A percentile compares a stretch with the other conserved stretches of the same genome.
Conservation (phyloP, 2,888 invertebrate genomes). For the Theodoxus fluviatilis region DNA sequence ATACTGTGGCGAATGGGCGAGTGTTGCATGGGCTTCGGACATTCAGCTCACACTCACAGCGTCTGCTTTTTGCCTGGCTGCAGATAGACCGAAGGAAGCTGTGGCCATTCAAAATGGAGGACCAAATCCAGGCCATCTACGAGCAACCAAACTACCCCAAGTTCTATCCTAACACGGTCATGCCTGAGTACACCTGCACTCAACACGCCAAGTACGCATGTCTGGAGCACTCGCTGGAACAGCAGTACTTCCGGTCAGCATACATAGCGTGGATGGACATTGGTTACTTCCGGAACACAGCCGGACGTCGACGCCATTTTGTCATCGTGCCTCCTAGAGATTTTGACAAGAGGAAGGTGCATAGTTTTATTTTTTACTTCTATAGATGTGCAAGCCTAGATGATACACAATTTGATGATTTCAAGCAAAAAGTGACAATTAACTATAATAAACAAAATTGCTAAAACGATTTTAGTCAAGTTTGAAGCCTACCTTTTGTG, state of each 20-base stretch:
- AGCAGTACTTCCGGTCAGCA: slow-evolving; percentile 33
- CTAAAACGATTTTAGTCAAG: too few relatives aligned
- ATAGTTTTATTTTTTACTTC: too few relatives aligned
- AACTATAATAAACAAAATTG: too few relatives aligned
- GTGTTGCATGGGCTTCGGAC: too few relatives aligned
- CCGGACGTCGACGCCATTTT: slow-evolving; percentile 30
- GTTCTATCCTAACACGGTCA: slow-evolving; percentile 43
- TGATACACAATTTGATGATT: too few relatives aligned
- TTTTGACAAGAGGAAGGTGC: slow-evolving; percentile 29
- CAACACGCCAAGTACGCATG: slow-evolving; percentile 45
- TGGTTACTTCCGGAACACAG: slow-evolving; percentile 41
- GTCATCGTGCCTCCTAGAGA: slow-evolving; percentile 27
- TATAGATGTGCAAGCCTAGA: too few relatives aligned
- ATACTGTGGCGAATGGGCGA: too few relatives aligned
- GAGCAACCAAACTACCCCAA: slow-evolving; percentile 38
- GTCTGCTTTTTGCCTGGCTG: too few relatives aligned
- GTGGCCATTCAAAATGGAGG: slow-evolving; percentile 38
- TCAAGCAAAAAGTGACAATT: too few relatives aligned
- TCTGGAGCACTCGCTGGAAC: slow-evolving; percentile 31
- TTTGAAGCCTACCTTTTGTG: too few relatives aligned
- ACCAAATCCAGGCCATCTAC: slow-evolving; percentile 35
- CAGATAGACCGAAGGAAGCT: slow-evolving; percentile 32
- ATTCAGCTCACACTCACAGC: too few relatives aligned
- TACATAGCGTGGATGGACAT: slow-evolving; percentile 47
- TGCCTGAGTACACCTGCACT: slow-evolving; percentile 42